Evolutionary conservation across 2,888 invertebrate species (phyloP), one percentile per base, ranked within the genome.

Genomic region (Erebia epiphron): DNA sequence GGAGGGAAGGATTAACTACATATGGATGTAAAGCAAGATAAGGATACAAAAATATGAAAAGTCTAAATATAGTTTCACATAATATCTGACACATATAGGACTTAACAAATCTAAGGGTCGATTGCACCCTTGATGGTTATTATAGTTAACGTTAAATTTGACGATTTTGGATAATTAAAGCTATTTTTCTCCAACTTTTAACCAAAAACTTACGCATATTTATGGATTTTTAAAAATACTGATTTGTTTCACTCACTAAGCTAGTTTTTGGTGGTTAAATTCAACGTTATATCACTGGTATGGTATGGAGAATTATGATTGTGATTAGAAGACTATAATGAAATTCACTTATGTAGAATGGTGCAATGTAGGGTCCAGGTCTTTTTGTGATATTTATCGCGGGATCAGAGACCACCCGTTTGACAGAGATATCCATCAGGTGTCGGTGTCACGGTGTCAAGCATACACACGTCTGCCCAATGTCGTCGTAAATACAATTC

Each of bases 401-500:
- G 18, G 41, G 65, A 16, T 18, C 21, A 46, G 21, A 13, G 56
- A 46, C 91, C 89, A 88, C 90, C 88, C 89, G 86, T 81, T 78
- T 80, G 78, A 76, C 76, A 65, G 73, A 81, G 88, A 90, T 90
- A 89, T 82, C 74, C 83, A 88, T 77, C 72, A 74, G 75, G 75
- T 76, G 72, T 73, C 79, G 81, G 85, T 86, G 81, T 90, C 89
- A 61, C 58, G 85, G 88, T 89, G 90, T 87, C 88, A 78, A 81
- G 21, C 46, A 46, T 74, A 77, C 79, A 75, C 43, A 46, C 46
- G 56, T 78, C 76, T 80, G 75, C 79, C 76, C 77, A 75, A 79
- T 80, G 82, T 82, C 82, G 83, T 91, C 82, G 83, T 91, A 87
- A 91, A 91, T 88, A 87, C 86, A 86, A 86, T 86, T 90, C 88